These are phyloP conservation scores for Pseudobourletiella spinata DNA, from an alignment of 1,140 invertebrate genomes.

Conservation along the genomic window DNA sequence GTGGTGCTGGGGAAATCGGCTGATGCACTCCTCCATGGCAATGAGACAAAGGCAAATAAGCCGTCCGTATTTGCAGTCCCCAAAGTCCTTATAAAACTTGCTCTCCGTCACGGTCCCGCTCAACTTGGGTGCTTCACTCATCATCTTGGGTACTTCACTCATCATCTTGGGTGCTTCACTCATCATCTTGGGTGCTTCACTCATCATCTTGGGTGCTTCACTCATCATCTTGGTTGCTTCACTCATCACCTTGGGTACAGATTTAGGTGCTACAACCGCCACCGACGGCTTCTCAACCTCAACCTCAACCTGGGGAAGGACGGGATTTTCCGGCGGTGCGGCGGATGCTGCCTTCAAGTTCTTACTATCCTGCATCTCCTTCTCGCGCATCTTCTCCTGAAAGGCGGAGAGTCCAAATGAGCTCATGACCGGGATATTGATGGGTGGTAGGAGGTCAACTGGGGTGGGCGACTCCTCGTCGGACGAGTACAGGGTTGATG, in stretches of 20 bases:
- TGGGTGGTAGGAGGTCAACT: neutral
- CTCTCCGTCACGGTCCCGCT: slow-evolving; percentile 8
- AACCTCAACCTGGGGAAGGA: no score
- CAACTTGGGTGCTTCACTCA: neutral
- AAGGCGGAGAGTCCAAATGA: slow-evolving; percentile 19
- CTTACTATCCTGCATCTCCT: neutral
- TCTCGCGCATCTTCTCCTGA: slow-evolving; percentile 10
- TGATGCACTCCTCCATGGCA: slow-evolving; percentile 72
- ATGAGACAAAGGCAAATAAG: slow-evolving; percentile 54
- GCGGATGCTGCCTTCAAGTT: no score
- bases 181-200: neutral
- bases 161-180: neutral
- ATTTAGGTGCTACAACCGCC: neutral
- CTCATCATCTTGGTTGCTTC: neutral
- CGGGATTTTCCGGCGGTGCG: no score
- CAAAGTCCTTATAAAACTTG: slow-evolving; percentile 18
- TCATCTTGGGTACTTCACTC: no score
- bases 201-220: neutral
- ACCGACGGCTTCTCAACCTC: no score
- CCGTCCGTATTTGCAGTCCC: slow-evolving; percentile 18
- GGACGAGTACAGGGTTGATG: slow-evolving; percentile 3
- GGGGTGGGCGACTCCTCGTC: neutral
- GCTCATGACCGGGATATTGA: neutral
- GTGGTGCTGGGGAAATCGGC: slow-evolving; percentile 80
- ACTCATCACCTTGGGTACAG: neutral